phyloP scores from a whole-genome alignment of 2,113 vertebrate species.

The Bucco capensis region DNA sequence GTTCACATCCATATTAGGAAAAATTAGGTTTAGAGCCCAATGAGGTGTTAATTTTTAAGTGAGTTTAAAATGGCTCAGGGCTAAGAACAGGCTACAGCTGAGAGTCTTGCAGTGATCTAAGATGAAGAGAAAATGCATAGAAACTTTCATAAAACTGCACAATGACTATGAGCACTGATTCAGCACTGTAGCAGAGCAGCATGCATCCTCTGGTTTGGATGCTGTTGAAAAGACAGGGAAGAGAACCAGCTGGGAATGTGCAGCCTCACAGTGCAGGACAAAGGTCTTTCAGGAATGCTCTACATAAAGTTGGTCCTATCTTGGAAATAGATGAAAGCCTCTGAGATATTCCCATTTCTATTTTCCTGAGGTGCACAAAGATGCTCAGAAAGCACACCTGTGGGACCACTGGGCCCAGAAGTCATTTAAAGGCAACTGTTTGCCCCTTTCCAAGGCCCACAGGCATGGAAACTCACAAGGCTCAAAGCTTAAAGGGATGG shows the following conservation, averaged over 20 bases:
- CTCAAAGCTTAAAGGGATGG: not conserved
- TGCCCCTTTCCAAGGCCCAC: not conserved
- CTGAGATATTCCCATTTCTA: not conserved
- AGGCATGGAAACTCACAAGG: not conserved
- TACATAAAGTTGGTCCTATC: not conserved
- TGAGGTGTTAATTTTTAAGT: not conserved
- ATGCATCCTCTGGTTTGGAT: not conserved
- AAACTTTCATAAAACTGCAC: not conserved
- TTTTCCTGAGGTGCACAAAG: not conserved
- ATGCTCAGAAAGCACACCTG: not conserved
- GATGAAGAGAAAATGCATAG: not conserved
- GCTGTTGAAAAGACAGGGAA: not conserved
- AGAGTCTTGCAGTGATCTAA: not conserved
- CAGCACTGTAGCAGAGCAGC: not conserved
- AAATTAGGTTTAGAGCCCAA: not conserved
- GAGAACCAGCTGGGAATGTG: not conserved
- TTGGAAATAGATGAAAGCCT: not conserved
- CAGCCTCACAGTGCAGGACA: not conserved
- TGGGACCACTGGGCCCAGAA: not conserved
- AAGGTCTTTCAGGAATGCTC: not conserved
- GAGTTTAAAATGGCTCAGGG: not conserved
- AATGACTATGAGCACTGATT: accelerated
- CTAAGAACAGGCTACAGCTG: not conserved
- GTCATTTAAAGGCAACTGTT: not conserved
- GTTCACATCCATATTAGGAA: not conserved